A percentile compares a stretch with the other conserved stretches of the same genome.
Conservation (phyloP, 1,140 invertebrate species). For the Dendroctonus valens region DNA sequence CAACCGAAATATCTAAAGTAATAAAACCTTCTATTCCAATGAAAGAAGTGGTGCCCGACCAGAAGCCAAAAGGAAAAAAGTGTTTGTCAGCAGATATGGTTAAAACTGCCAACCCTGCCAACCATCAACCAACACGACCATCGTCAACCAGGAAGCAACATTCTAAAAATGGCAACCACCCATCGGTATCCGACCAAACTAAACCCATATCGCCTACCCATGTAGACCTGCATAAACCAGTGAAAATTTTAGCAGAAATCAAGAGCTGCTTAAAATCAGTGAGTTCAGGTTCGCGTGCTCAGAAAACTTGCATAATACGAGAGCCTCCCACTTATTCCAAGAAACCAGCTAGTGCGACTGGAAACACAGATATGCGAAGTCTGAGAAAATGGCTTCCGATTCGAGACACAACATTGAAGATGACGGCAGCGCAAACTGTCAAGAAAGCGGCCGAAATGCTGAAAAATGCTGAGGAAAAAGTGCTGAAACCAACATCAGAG, state of each 20-base stretch:
- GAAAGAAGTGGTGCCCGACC: too few relatives aligned
- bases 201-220: too few relatives aligned
- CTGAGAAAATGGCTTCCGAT: conserved; percentile 8
- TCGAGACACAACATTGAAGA: conserved; percentile 16
- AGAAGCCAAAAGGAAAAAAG: too few relatives aligned
- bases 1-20: too few relatives aligned
- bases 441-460: conserved; percentile 15
- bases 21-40: too few relatives aligned
- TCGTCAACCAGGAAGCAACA: too few relatives aligned
- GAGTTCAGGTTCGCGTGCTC: neutral
- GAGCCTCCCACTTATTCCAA: neutral
- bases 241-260: neutral
- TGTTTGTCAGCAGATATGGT: too few relatives aligned
- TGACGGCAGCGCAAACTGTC: conserved; percentile 18
- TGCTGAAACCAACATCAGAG: neutral
- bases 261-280: conserved; percentile 12
- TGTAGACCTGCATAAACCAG: too few relatives aligned
- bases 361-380: neutral
- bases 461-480: conserved; percentile 6
- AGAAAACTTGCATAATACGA: neutral
- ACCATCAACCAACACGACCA: too few relatives aligned
- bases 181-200: too few relatives aligned
- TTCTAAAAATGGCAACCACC: too few relatives aligned
- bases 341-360: neutral
- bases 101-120: too few relatives aligned